Conservation (phyloP, 2,888 invertebrate genomes). For the Hydropsyche betteni region DNA sequence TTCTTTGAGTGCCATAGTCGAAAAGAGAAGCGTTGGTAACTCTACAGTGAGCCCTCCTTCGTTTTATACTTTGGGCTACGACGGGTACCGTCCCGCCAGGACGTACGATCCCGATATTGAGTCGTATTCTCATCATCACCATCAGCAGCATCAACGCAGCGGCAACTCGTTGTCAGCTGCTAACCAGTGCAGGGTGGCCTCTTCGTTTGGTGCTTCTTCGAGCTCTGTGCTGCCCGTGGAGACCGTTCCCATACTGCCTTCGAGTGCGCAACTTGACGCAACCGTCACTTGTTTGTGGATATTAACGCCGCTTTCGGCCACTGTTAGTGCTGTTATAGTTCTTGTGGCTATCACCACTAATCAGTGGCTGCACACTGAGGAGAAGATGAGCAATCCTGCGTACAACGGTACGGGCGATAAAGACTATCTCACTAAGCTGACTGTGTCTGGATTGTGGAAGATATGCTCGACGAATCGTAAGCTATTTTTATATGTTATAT, state of each 20-base stretch:
- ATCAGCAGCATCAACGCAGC: constrained; percentile 16
- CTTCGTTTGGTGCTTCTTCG: constrained; percentile 45
- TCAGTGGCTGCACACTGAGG: constrained; percentile 89
- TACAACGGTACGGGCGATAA: constrained; percentile 81
- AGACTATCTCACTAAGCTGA: constrained; percentile 76
- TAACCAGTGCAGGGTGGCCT: constrained; percentile 38
- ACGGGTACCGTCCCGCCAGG: constrained; percentile 37
- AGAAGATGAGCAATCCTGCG: constrained; percentile 80
- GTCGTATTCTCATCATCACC: constrained; percentile 38
- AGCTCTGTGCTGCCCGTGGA: constrained; percentile 37
- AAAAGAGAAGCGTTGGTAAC: constrained; percentile 49
- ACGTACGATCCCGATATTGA: constrained; percentile 46
- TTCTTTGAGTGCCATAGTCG: constrained; percentile 49
- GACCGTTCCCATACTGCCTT: constrained; percentile 43
- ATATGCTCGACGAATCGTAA: constrained; percentile 83
- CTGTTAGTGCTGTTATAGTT: constrained; percentile 76
- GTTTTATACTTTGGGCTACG: constrained; percentile 46
- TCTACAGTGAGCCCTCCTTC: constrained; percentile 47
- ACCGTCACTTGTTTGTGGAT: constrained; percentile 72
- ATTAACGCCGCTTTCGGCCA: constrained; percentile 72
- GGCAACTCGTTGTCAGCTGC: constrained; percentile 39
- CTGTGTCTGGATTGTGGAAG: constrained; percentile 83
- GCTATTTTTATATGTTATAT: constrained; percentile 57
- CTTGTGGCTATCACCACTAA: constrained; percentile 79
- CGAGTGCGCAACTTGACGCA: constrained; percentile 63